Base-by-base conservation (phyloP, 2,113 vertebrate genomes). In the Sebastes schlegelii region DNA sequence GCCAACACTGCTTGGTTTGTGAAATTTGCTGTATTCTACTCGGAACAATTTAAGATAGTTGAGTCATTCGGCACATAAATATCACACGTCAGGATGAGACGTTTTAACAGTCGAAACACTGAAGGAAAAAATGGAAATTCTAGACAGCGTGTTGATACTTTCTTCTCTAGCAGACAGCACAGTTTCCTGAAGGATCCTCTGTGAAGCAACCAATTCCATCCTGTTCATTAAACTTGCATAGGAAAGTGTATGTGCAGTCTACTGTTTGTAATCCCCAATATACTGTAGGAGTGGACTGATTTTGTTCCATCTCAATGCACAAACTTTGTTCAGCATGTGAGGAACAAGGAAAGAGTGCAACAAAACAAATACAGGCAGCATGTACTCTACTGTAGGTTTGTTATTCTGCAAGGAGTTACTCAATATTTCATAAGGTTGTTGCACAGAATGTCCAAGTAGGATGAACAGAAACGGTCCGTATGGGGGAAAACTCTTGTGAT, bases 351-450 rank as follows among this genome's bases (percentile, higher is more conserved):
- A 73, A 64, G 40, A 48, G 43, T 68, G 68, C 19, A 75, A 61
- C 66, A 81, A 75, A 74, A 69, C 61, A 73, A 85, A 52, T 11
- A 60, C 42, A 12, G 45, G 40, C 79, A 80, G 49, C 49, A 52
- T 73, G 67, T 14, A 51, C 49, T 16, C 4, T 57, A 57, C 55
- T 57, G 3, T 79, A 74, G 77, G 73, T 68, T 77, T 74, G 66
- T 80, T 85, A 67, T 85, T 74, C 74, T 82, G 71, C 45, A 48
- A 46, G 48, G 57, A 74, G 42, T 72, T 43, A 57, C 40, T 87
- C 51, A 83, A 89, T 90, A 86, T 90, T 90, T 87, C 21, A 87
- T 82, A 52, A 88, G 21, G 45, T 68, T 83, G 54, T 80, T 58
- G 72, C 68, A 79, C 58, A 87, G 57, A 65, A 80, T 58, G 49